Base-by-base conservation (phyloP, 2,113 vertebrate species). In the Cavia porcellus region DNA sequence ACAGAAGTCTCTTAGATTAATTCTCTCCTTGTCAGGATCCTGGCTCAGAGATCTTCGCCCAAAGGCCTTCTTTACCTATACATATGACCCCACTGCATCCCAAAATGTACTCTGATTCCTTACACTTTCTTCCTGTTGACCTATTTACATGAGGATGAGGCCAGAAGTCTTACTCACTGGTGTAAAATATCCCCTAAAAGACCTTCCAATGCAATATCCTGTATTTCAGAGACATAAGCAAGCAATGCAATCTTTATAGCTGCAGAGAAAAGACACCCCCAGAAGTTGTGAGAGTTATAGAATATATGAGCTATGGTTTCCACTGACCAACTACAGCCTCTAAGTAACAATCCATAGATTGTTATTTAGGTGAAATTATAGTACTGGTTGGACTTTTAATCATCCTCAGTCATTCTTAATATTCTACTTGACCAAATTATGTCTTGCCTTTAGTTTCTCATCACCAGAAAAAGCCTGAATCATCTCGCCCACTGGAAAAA, bases 391-490 rank as follows among this genome's bases (percentile, higher is more conserved):
- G 38, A 17, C 38, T 68, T 47, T 47, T 38, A 7, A 30, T 15
- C 17, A 64, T 32, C 74, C 35, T 45, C 47, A 11, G 9, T 66
- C 66, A 68, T 81, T 61, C 72, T 50, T 42, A 55, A 45, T 94
- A 62, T 55, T 57, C n/a, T 55, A 59, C 7, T 32, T 97, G 64
- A 93, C 45, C 24, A 74, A 66, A 72, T 59, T 7, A 6, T 47
- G 1, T 55, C 45, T 28, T 42, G 42, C 2, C 17, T 89, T 89
- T 50, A 98, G 97, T 25, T 55, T 24, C 89, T 94, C 35, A n/a
- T 66, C 94, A 45, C 7, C 95, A 66, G 68, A 59, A 19, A 80
- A 97, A 86, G 70, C 87, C 86, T 7, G 61, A 89, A 52, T 19
- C 75, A 30, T 66, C 52, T 95, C 62, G 4, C 14, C 32, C 55